Conservation (phyloP, 1,140 invertebrate genomes). For the Linepithema humile region DNA sequence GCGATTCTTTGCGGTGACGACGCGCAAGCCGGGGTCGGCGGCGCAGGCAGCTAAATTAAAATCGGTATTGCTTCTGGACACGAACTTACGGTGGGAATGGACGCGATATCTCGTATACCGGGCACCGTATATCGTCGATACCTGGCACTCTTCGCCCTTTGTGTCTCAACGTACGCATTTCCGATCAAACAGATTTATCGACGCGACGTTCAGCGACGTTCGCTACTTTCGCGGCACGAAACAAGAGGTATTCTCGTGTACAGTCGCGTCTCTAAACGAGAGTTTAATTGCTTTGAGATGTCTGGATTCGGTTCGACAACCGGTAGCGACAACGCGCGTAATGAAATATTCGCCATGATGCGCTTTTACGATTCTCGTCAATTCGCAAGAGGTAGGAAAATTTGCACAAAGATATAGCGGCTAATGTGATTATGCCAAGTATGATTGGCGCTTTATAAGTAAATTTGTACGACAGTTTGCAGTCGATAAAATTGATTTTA, state of each 20-base stretch:
- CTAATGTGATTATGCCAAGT: background rate
- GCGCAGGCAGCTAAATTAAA: slow-evolving; percentile 64
- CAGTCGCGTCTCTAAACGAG: background rate
- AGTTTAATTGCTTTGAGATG: slow-evolving; percentile 31
- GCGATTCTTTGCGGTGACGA: slow-evolving; percentile 74
- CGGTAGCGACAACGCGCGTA: background rate
- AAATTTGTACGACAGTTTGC: slow-evolving; percentile 22
- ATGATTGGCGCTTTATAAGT: slow-evolving; percentile 31
- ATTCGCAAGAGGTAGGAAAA: slow-evolving; percentile 22
- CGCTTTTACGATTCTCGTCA: background rate
- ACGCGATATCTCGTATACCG: slow-evolving; percentile 55
- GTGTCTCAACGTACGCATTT: slow-evolving; percentile 45
- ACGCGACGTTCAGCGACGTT: slow-evolving; percentile 19
- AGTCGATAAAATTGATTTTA: slow-evolving; percentile 45
- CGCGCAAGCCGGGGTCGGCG: slow-evolving; percentile 43
- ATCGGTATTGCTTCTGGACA: slow-evolving; percentile 60
- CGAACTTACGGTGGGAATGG: slow-evolving; percentile 32
- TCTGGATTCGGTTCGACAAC: slow-evolving; percentile 18
- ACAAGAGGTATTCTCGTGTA: background rate
- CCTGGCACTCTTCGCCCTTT: slow-evolving; percentile 60
- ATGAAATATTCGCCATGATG: background rate
- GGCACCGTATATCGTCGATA: slow-evolving; percentile 60
- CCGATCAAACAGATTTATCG: slow-evolving; percentile 42
- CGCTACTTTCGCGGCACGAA: slow-evolving; percentile 23
- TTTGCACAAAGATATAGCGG: background rate